Evolutionary conservation across 2,113 vertebrate genomes (phyloP), one percentile per base, ranked within the genome.

Genomic region (Macquaria australasica): DNA sequence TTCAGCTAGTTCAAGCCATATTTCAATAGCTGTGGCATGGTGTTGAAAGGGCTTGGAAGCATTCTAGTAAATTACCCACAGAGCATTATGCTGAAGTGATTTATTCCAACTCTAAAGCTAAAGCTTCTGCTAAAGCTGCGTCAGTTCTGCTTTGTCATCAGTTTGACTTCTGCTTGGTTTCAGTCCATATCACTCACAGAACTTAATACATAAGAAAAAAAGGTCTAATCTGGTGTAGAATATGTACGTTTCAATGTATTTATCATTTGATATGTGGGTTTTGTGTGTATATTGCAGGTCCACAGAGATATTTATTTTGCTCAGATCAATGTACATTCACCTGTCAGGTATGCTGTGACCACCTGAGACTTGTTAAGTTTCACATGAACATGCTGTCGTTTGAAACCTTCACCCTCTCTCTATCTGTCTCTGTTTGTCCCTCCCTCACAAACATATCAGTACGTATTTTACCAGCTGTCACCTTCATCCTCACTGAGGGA

Each of bases 391-490:
- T 68, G 72, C 5, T 50, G 8, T 34, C 14, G 0, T 64, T 4
- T 39, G 12, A 70, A 39, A n/a, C 16, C 3, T n/a, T 25, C 18
- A 10, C 25, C 21, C 39, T 55, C 41, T 53, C 39, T 55, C 41
- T 53, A 9, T 68, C 59, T 77, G 11, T 73, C 37, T 70, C 39
- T 43, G 25, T 75, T 51, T 73, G 18, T 76, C 51, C 68, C 62
- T 72, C 43, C 51, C 21, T 67, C 63, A 41, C 80, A 64, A 68
- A 66, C 67, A 66, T 11, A 81, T 56, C 68, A 70, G 53, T 77
- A 55, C 45, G 43, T 64, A 60, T 85, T 87, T 72, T 82, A 81
- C 94, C 94, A 95, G 95, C 94, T 96, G 94, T 89, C 91, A 70
- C 81, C 88, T 88, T 90, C 45, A 88, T 92, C 89, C 87, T 70